phyloP scores from a whole-genome alignment of 1,140 invertebrate species.

The Lethrus apterus region DNA sequence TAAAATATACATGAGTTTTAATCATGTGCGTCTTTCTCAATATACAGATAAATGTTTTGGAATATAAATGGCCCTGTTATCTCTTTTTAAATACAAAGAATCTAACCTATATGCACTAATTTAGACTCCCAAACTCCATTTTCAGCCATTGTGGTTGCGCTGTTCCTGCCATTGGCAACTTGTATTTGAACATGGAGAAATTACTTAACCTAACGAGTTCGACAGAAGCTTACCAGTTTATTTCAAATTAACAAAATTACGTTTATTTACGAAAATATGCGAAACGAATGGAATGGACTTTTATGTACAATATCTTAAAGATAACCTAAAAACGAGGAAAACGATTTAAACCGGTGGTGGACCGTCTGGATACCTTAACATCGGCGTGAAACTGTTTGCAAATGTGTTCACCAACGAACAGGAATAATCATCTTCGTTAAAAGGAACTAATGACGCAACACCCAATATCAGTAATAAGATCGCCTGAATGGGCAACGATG shows the following conservation, averaged over 20 bases:
- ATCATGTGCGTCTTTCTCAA: slow-evolving; percentile 9
- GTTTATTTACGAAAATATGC: too few relatives aligned
- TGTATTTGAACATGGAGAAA: too few relatives aligned
- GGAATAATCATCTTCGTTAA: slow-evolving; percentile 76
- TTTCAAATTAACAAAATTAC: too few relatives aligned
- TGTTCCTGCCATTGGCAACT: too few relatives aligned
- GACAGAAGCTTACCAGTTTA: too few relatives aligned
- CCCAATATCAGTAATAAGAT: slow-evolving; percentile 82
- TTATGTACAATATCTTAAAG: too few relatives aligned
- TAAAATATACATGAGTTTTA: background rate
- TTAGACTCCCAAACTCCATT: too few relatives aligned
- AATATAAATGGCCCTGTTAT: background rate
- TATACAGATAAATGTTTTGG: slow-evolving; percentile 1
- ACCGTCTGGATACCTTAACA: slow-evolving; percentile 80
- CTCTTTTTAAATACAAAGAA: background rate
- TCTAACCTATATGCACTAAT: too few relatives aligned
- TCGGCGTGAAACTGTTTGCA: slow-evolving; percentile 69
- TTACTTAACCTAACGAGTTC: too few relatives aligned
- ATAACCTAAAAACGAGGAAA: slow-evolving; percentile 1
- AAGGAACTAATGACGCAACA: slow-evolving; percentile 78
- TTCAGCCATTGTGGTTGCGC: too few relatives aligned
- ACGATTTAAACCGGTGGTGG: slow-evolving; percentile 71
- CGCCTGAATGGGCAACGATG: slow-evolving; percentile 85
- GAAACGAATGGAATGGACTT: too few relatives aligned
- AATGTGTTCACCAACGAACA: slow-evolving; percentile 78